Base-by-base conservation (phyloP, 2,888 invertebrate genomes). In the Brachynemurus nebulosus region DNA sequence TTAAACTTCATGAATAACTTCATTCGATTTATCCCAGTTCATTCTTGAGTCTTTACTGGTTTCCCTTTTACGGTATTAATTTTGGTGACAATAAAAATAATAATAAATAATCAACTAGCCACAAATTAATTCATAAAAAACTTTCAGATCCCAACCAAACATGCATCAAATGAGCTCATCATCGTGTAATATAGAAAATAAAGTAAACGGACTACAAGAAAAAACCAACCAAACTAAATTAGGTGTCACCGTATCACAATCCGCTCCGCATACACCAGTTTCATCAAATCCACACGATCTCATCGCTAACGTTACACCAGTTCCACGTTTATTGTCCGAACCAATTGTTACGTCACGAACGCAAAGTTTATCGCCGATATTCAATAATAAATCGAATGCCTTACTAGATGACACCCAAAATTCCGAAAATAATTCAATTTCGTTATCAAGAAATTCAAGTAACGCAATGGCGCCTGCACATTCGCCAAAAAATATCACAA, bases 191-290 rank as follows among this genome's bases (percentile, higher is more conserved):
- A 48, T 62, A 19, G 62, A 64, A 39, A 62, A 59, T 50, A 55
- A 41, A n/a, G 36, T 58, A 2, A n/a, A n/a, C n/a, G n/a, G n/a
- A n/a, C 53, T 56, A 47, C 63, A 62, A 48, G 60, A 42, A n/a
- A 33, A 30, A 20, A 34, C 60, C 2, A 59, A 60, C 14, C 63
- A 63, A 34, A 55, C 57, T 40, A 62, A 64, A 41, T 51, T 54
- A 4, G 54, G 57, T n/a, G 56, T 52, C 3, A 52, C 59, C 21
- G 55, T 64, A 19, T 65, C 65, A 1, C 64, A 65, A 50, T 65
- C 64, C 6, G 64, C 64, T 2, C 65, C 65, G 1, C 65, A 66
- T 45, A 65, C 66, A 3, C 66, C 67, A 5, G 61, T 65, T 5
- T 63, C 62, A 5, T 58, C 60, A 3, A 57, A 61, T 2, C 54